Percentiles rank a stretch among this genome's conserved stretches.
Evolutionary conservation across 2,797 vertebrate genomes (phyloP).

Genomic region (Darevskia nairensis): DNA sequence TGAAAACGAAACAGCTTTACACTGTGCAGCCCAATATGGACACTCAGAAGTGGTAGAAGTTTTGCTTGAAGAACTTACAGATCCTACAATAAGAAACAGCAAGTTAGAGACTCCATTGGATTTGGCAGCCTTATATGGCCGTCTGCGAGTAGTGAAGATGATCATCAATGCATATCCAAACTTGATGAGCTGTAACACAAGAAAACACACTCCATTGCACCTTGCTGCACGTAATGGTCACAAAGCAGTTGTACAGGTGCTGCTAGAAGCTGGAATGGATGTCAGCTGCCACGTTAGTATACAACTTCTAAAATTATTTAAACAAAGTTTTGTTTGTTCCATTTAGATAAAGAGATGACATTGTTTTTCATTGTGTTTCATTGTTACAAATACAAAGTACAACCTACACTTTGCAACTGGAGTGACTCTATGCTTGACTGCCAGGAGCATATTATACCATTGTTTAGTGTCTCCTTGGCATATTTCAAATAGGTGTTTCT

Average conservation of each 20-base stretch:
- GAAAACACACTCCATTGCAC: constrained; percentile 92
- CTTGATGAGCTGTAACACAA: constrained; percentile 90
- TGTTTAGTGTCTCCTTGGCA: neutral
- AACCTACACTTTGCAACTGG: neutral
- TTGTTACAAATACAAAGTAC: neutral
- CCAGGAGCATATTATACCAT: neutral
- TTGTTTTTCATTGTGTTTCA: neutral
- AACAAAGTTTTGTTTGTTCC: constrained; percentile 18
- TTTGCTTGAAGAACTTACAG: constrained; percentile 92
- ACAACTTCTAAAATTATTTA: constrained; percentile 34
- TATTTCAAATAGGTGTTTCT: neutral
- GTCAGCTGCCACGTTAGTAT: constrained; percentile 93
- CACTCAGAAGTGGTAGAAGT: constrained; percentile 94
- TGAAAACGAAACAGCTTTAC: constrained; percentile 93
- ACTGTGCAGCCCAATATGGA: constrained; percentile 95
- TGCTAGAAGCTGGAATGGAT: constrained; percentile 94
- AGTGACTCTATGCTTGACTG: neutral
- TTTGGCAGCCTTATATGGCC: constrained; percentile 92
- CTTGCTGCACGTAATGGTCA: constrained; percentile 95
- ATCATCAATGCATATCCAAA: constrained; percentile 92
- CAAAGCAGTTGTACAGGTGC: constrained; percentile 88
- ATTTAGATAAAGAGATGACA: neutral
- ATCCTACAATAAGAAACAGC: constrained; percentile 94
- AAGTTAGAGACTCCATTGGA: constrained; percentile 92
- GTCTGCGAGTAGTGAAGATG: constrained; percentile 94